Percentiles rank a stretch among this genome's conserved stretches.
These are phyloP conservation scores for Zophobas atratus DNA, from an alignment of 1,140 invertebrate species.

Conservation along the genomic window DNA sequence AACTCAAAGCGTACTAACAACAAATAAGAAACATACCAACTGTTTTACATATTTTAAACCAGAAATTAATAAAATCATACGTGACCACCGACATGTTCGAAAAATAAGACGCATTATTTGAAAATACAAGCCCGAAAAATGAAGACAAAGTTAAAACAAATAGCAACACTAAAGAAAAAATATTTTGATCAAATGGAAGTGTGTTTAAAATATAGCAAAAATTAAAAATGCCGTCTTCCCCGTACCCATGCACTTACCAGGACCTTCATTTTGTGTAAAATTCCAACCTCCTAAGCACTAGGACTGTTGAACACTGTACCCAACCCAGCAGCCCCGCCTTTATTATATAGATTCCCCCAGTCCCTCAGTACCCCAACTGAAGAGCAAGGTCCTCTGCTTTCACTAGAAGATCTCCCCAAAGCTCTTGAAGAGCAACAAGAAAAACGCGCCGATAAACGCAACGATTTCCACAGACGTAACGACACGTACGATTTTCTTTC, in stretches of 20 bases:
- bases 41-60: too few species aligned
- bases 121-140: too few species aligned
- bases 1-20: too few species aligned
- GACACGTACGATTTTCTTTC: slow-evolving; percentile 21
- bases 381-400: slow-evolving; percentile 66
- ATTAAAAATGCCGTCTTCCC: slow-evolving; percentile 3
- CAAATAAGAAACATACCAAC: too few species aligned
- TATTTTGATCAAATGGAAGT: too few species aligned
- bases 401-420: slow-evolving; percentile 54
- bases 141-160: too few species aligned
- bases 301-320: slow-evolving; percentile 64
- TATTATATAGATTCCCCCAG: slow-evolving; percentile 65
- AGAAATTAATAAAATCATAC: too few species aligned
- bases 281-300: slow-evolving; percentile 64
- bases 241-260: slow-evolving; percentile 61
- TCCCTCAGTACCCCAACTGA: slow-evolving; percentile 58
- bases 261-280: slow-evolving; percentile 62
- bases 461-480: not conserved
- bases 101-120: too few species aligned
- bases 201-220: too few species aligned
- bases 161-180: too few species aligned
- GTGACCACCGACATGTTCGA: too few species aligned
- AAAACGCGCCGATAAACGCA: slow-evolving; percentile 3
- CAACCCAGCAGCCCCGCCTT: slow-evolving; percentile 54
- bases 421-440: slow-evolving; percentile 13